Evolutionary conservation across 2,797 vertebrate species (phyloP).

Genomic region (Chelidonichthys spinosus): DNA sequence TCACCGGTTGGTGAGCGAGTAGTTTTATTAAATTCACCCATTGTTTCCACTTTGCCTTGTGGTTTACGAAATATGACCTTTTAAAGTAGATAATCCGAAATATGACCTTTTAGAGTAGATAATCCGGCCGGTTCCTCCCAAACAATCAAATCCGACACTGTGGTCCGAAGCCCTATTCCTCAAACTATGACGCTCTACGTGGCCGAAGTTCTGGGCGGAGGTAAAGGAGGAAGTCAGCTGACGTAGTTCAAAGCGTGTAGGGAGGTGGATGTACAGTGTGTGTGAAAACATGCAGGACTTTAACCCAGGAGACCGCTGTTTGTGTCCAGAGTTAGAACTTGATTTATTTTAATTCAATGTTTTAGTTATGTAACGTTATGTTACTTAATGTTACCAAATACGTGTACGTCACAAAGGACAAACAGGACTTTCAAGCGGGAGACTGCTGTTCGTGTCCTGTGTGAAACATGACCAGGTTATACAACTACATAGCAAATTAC

Average conservation of each 20-base stretch:
- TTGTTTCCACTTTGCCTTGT: slow-evolving; percentile 7
- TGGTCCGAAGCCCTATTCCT: too few relatives aligned
- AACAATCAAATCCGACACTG: too few relatives aligned
- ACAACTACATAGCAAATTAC: background rate
- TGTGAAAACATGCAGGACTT: background rate
- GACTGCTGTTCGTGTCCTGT: background rate
- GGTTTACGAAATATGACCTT: background rate
- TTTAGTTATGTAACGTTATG: background rate
- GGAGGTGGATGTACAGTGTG: too few relatives aligned
- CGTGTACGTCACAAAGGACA: background rate
- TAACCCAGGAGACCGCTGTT: background rate
- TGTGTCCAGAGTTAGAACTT: background rate
- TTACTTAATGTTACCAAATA: background rate
- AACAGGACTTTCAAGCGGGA: background rate
- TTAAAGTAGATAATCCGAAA: too few relatives aligned
- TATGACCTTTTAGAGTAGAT: slow-evolving; percentile 10
- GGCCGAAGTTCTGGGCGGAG: too few relatives aligned
- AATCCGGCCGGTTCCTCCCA: too few relatives aligned
- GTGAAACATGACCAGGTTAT: background rate
- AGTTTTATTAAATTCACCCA: background rate
- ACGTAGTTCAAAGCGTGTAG: too few relatives aligned
- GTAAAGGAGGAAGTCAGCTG: too few relatives aligned
- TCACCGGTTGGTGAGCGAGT: background rate
- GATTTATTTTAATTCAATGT: background rate
- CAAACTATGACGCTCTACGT: too few relatives aligned